A percentile compares a stretch with the other conserved stretches of the same genome.
Evolutionary conservation across 2,113 vertebrate genomes (phyloP).

Genomic region (Corydoras maculifer): DNA sequence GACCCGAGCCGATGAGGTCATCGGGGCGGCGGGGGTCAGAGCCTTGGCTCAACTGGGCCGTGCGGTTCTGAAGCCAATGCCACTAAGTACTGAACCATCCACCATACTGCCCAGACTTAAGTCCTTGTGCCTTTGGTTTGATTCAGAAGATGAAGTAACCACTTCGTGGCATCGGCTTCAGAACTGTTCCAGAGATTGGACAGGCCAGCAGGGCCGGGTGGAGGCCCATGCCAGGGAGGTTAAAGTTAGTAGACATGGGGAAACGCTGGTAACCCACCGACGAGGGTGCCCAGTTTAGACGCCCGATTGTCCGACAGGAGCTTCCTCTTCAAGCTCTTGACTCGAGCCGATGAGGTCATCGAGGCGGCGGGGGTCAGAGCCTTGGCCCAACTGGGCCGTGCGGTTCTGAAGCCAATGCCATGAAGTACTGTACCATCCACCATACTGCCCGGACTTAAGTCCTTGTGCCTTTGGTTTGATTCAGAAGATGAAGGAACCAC

Average conservation of each 20-base stretch:
- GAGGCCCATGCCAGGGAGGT: conserved; percentile 63
- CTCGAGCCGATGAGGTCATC: conserved; percentile 55
- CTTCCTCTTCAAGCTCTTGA: conserved; percentile 46
- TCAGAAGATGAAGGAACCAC: too few species aligned
- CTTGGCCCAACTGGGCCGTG: conserved; percentile 44
- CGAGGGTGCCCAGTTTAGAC: conserved; percentile 63
- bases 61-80: neutral
- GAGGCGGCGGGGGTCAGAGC: conserved; percentile 50
- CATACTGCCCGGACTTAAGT: too few species aligned
- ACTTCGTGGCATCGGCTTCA: too few species aligned
- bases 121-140: too few species aligned
- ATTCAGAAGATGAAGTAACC: too few species aligned
- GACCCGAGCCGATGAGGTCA: conserved; percentile 55
- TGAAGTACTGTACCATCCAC: too few species aligned
- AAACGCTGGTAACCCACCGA: conserved; percentile 70
- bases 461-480: too few species aligned
- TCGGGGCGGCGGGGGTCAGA: conserved; percentile 54
- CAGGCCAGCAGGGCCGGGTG: conserved; percentile 42
- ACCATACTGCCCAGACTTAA: too few species aligned
- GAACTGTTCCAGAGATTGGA: too few species aligned
- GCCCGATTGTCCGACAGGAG: conserved; percentile 31
- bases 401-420: too few species aligned
- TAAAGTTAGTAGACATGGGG: conserved; percentile 73
- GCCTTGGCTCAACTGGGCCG: conserved; percentile 45
- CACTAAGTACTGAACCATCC: too few species aligned